Evolutionary conservation across 2,888 invertebrate species (phyloP).

Genomic region (Clostera curtula): DNA sequence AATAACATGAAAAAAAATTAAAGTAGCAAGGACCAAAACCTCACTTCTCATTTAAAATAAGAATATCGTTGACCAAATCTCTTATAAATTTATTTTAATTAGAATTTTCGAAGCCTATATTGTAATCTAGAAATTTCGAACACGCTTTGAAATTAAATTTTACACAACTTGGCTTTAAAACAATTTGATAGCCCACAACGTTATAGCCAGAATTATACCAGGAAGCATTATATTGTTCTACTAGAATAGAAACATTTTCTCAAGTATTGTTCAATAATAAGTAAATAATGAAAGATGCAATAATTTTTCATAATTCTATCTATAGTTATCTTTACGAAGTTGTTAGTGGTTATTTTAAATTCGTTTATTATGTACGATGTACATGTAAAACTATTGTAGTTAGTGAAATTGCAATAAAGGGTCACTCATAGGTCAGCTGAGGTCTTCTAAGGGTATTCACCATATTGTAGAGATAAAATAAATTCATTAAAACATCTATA

Average conservation of each 20-base stretch:
- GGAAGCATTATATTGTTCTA: conserved; percentile 29
- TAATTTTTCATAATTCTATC: conserved; percentile 65
- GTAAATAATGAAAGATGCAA: conserved; percentile 62
- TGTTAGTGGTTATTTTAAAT: conserved; percentile 44
- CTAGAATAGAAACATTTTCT: conserved; percentile 27
- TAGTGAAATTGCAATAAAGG: conserved; percentile 62
- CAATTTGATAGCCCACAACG: conserved; percentile 34
- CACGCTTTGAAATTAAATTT: conserved; percentile 43
- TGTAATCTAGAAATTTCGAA: conserved; percentile 47
- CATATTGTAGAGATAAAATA: too few species aligned
- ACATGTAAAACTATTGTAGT: conserved; percentile 65
- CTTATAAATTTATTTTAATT: conserved; percentile 45
- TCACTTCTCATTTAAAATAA: conserved; percentile 32
- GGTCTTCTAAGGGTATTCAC: too few species aligned
- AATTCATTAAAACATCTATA: too few species aligned
- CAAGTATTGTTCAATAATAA: conserved; percentile 32
- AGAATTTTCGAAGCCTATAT: conserved; percentile 51
- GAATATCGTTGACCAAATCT: conserved; percentile 45
- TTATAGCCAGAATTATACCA: conserved; percentile 19
- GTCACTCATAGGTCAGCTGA: too few species aligned
- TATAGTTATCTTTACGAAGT: conserved; percentile 46
- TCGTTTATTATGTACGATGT: conserved; percentile 58
- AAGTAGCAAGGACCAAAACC: conserved; percentile 55
- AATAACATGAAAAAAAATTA: too few species aligned
- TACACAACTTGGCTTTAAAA: conserved; percentile 47